Percentiles rank a stretch among this genome's conserved stretches.
These are phyloP conservation scores for Drosophila sechellia DNA, from an alignment of 1,140 invertebrate species.

Conservation along the genomic window DNA sequence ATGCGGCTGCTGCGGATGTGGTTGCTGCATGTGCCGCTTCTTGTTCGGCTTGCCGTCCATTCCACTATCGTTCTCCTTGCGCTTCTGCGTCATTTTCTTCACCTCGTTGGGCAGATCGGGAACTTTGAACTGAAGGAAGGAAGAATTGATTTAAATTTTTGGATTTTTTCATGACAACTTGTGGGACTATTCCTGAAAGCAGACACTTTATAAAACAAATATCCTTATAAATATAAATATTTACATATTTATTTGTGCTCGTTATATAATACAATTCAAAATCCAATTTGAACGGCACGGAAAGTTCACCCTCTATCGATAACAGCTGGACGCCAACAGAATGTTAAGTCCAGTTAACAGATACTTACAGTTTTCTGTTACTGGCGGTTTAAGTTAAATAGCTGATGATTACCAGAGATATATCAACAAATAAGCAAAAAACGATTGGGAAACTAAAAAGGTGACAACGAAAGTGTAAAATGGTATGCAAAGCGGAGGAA, in stretches of 20 bases:
- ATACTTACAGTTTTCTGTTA: constrained; percentile 31
- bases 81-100: constrained; percentile 72
- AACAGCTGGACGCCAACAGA: not conserved
- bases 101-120: constrained; percentile 74
- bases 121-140: constrained; percentile 64
- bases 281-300: constrained; percentile 20
- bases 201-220: not conserved
- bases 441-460: not conserved
- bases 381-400: constrained; percentile 37
- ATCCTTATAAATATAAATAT: not conserved
- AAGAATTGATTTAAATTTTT: not conserved
- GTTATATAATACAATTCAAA: constrained; percentile 36
- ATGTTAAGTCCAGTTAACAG: constrained; percentile 12
- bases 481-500: not conserved
- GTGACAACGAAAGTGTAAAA: too few species aligned
- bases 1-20: constrained; percentile 32
- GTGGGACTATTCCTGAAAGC: too few species aligned
- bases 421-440: constrained; percentile 5
- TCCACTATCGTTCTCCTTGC: constrained; percentile 63
- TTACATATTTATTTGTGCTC: too few species aligned
- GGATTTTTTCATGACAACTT: not conserved
- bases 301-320: constrained; percentile 27
- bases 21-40: constrained; percentile 58
- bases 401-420: constrained; percentile 19
- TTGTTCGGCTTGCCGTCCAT: constrained; percentile 64